phyloP scores from a whole-genome alignment of 1,140 invertebrate genomes.

The Globodera ellingtonae region DNA sequence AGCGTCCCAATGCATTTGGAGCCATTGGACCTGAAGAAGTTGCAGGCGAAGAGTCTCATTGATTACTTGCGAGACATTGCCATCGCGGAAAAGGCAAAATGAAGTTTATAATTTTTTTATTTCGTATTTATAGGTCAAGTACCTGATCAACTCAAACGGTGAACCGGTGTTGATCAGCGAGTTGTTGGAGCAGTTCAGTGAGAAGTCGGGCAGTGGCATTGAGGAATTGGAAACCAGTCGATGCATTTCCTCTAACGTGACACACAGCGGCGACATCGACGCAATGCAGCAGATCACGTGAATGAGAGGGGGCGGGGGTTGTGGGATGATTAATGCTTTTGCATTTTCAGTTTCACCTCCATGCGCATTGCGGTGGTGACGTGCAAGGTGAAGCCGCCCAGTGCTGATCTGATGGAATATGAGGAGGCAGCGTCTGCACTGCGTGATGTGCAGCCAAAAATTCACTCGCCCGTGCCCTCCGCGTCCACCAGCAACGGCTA shows the following conservation, averaged over 20 bases:
- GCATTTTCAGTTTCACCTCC: conserved; percentile 54
- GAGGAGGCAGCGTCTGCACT: conserved; percentile 19
- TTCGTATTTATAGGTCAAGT: conserved; percentile 54
- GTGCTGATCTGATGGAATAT: conserved; percentile 46
- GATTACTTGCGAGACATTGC: conserved; percentile 54
- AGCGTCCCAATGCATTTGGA: conserved; percentile 62
- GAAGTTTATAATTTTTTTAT: background rate
- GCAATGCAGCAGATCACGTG: conserved; percentile 62
- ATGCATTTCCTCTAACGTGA: conserved; percentile 64
- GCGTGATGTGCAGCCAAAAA: conserved; percentile 15
- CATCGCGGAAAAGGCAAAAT: conserved; percentile 56
- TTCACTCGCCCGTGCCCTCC: conserved; percentile 15
- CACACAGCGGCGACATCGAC: conserved; percentile 63
- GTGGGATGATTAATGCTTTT: conserved; percentile 1
- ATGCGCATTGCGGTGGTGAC: conserved; percentile 65
- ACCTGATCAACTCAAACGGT: conserved; percentile 55
- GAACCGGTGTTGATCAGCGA: conserved; percentile 56
- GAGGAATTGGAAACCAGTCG: conserved; percentile 54
- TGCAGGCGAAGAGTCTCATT: conserved; percentile 48
- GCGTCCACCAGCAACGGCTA: conserved; percentile 17
- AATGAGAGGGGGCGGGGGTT: background rate
- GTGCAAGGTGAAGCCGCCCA: conserved; percentile 65
- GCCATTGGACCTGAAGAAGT: conserved; percentile 61
- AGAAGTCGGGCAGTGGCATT: conserved; percentile 25
- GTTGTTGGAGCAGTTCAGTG: conserved; percentile 49